Evolutionary conservation across 2,888 invertebrate species (phyloP), one percentile per base, ranked within the genome.

Genomic region (Lasioglossum vierecki): DNA sequence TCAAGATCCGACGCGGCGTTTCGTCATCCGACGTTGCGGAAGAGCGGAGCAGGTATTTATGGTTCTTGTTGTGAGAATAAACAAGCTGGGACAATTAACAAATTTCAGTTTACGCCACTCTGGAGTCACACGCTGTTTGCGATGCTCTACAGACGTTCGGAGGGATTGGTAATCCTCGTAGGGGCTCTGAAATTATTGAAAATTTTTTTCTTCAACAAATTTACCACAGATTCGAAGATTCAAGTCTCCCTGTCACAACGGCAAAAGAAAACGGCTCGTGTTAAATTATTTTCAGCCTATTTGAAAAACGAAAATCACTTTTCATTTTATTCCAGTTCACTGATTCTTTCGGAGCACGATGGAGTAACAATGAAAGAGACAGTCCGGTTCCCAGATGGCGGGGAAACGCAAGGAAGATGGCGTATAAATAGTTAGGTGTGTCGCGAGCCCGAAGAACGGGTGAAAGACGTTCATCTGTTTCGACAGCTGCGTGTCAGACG

Each of bases 401-500:
- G 2, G 60, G 6, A 26, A 60, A 63, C 15, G 60, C 6, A 60
- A 15, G 86, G 84, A 88, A 88, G 49, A 75, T 15, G 30, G 63
- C 63, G 57, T 79, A 80, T 88, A 84, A 89, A 90, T 88, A 90
- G 78, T 39, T 53, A 53, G n/a, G 53, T 53, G 53, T 53, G 53
- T 53, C 53, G 9, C 53, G 53, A 53, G 53, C 53, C 39, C 79
- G 44, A 71, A 76, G 57, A 49, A 41, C 75, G 74, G 79, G 26
- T 80, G 83, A 89, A 87, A 88, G 87, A 88, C 87, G 85, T 80
- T 90, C 83, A 85, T 85, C 80, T 68, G 87, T 68, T 90, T 90
- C 90, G 89, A 90, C 90, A 90, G 89, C 80, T 90, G 90, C 82
- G 85, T 84, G 85, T 71, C 75, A 74, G 26, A 57, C 82, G 79